Percentiles rank a stretch among this genome's conserved stretches.
Evolutionary conservation across 2,113 vertebrate species (phyloP).

Genomic region (Cyanoliseus patagonus): DNA sequence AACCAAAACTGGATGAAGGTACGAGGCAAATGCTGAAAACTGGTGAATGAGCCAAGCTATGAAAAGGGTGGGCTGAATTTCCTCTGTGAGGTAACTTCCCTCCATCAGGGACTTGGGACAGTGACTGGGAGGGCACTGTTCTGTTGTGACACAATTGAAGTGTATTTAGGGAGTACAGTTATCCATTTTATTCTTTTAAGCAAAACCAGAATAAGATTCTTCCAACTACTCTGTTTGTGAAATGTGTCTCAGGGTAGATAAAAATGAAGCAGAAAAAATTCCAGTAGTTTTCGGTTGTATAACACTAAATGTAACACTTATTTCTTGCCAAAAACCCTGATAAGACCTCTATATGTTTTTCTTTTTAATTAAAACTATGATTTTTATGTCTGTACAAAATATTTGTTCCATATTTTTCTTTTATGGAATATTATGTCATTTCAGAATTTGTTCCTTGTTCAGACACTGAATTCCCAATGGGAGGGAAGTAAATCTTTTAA

Average conservation of each 20-base stretch:
- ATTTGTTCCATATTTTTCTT: slow-evolving; percentile 16
- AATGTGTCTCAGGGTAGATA: not conserved
- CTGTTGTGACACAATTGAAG: not conserved
- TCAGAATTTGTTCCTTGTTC: not conserved
- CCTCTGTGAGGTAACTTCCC: not conserved
- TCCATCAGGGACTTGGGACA: fast-evolving
- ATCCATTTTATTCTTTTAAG: not conserved
- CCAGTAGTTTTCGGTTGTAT: slow-evolving; percentile 28
- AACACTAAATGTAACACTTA: not conserved
- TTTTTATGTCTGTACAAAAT: slow-evolving; percentile 20
- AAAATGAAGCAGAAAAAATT: not conserved
- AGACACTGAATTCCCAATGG: slow-evolving; percentile 3
- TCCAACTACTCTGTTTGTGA: not conserved
- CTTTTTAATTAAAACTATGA: slow-evolving; percentile 51
- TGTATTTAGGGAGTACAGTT: fast-evolving
- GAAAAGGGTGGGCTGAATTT: not conserved
- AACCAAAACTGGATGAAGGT: not conserved
- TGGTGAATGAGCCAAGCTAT: fast-evolving
- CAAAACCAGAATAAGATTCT: not conserved
- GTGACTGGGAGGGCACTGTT: not conserved
- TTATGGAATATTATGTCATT: slow-evolving; percentile 47
- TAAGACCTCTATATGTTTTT: slow-evolving; percentile 44
- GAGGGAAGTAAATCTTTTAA: slow-evolving; percentile 30
- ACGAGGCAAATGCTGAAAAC: not conserved
- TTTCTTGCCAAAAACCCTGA: slow-evolving; percentile 10